Conservation (phyloP, 1,140 invertebrate species). For the Lepidurus arcticus region DNA sequence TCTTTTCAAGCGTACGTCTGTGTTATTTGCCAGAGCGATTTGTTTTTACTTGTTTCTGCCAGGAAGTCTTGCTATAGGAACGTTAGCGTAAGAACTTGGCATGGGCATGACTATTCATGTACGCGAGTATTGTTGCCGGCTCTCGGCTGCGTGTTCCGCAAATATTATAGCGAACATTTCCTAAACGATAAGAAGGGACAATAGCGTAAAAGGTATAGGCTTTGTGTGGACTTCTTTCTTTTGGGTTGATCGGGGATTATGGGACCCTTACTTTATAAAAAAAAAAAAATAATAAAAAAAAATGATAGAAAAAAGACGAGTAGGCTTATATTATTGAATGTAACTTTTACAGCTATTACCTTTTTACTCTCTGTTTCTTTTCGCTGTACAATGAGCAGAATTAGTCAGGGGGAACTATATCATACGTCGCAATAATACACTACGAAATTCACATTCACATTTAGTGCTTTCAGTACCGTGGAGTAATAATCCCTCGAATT, state of each 20-base stretch:
- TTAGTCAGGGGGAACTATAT: neutral
- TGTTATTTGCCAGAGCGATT: neutral
- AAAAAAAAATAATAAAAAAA: neutral
- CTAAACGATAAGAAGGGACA: neutral
- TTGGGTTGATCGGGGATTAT: neutral
- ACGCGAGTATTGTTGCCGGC: slow-evolving; percentile 8
- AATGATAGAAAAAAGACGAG: too few relatives aligned
- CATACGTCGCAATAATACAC: neutral
- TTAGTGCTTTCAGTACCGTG: neutral
- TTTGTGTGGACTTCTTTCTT: neutral
- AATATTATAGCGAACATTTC: slow-evolving; percentile 5
- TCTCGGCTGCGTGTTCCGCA: slow-evolving; percentile 7
- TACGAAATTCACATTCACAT: neutral
- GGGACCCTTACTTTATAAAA: neutral
- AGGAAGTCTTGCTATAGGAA: neutral
- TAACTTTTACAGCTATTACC: neutral
- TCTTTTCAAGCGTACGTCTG: neutral
- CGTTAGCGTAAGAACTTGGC: neutral
- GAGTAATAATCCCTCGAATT: neutral
- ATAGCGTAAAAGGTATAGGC: neutral
- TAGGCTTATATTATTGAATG: too few relatives aligned
- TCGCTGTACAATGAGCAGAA: neutral
- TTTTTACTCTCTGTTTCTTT: neutral
- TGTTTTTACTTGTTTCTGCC: neutral
- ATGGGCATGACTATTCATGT: neutral